These are phyloP conservation scores for Epinotia demarniana DNA, from an alignment of 2,888 invertebrate genomes.

Conservation along the genomic window DNA sequence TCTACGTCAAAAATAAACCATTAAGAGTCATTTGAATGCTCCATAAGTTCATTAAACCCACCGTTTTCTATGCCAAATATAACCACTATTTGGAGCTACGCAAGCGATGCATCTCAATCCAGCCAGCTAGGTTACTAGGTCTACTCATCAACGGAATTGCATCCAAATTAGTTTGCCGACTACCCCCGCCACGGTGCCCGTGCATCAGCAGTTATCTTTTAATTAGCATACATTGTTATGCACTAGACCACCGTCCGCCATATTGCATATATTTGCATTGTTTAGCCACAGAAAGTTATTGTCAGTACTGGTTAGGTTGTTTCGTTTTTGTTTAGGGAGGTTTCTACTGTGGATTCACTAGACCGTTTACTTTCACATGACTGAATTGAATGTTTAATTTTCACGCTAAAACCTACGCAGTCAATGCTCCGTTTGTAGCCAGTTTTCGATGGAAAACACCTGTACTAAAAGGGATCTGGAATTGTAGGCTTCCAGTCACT, in stretches of 20 bases:
- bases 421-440: too few relatives aligned
- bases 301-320: conserved; percentile 42
- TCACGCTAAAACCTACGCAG: too few relatives aligned
- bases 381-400: neutral
- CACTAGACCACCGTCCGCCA: conserved; percentile 54
- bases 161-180: conserved; percentile 36
- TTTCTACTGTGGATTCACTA: neutral
- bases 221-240: conserved; percentile 75
- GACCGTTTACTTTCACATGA: neutral
- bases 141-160: conserved; percentile 28
- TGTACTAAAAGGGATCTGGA: too few relatives aligned
- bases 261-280: conserved; percentile 74
- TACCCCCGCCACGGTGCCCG: conserved; percentile 18
- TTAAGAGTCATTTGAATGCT: too few relatives aligned
- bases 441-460: too few relatives aligned
- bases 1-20: too few relatives aligned
- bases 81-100: too few relatives aligned
- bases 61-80: too few relatives aligned
- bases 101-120: neutral
- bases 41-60: too few relatives aligned
- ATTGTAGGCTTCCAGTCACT: too few relatives aligned
- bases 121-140: conserved; percentile 30
- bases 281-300: conserved; percentile 57
- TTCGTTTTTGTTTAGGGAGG: neutral
- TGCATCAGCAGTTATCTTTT: conserved; percentile 56